Base-by-base conservation (phyloP, 2,113 vertebrate genomes). In the Lamprologus lemairii region DNA sequence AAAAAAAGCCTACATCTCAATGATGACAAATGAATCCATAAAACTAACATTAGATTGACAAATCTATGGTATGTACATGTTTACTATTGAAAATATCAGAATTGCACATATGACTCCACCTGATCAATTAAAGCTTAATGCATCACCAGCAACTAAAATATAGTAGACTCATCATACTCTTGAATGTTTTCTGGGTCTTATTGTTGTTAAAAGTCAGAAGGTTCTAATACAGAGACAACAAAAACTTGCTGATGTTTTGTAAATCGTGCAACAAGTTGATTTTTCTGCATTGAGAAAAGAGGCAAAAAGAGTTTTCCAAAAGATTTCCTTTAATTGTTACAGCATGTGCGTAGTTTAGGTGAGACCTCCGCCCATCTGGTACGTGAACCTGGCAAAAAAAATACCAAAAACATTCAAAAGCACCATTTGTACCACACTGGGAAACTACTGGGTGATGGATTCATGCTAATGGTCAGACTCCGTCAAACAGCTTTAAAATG, bases 271-370 rank as follows among this genome's bases (percentile, higher is more conserved):
- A 4, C 31, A 54, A 4, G 4, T 55, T 2, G 0, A 0, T 5
- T 75, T 83, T 63, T 42, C 51, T 16, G 37, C 37, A 4, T 17
- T 19, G 6, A 47, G 0, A 45, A 45, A 73, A 73, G 21, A 47
- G 7, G 8, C 68, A 47, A 73, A 7, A 26, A 45, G 0, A 2
- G 10, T 13, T 51, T 78, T 51, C 17, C 37, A 40, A 11, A 80
- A 10, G 5, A 21, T 90, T 92, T 91, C 86, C 89, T 86, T 81
- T 23, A 40, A 92, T 91, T 92, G 86, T 89, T 87, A 13, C 33
- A 71, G 35, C 40, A 11, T 87, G 73, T 78, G 26, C 45, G 26
- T 78, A 13, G 42, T 51, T 78, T n/a, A 6, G 26, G 26, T n/a
- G 42, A 78, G 16, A 49, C 45, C 73, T 31, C 73, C 45, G 10